Evolutionary conservation across 2,113 vertebrate species (phyloP), one percentile per base, ranked within the genome.

Genomic region (Pterophyllum scalare): DNA sequence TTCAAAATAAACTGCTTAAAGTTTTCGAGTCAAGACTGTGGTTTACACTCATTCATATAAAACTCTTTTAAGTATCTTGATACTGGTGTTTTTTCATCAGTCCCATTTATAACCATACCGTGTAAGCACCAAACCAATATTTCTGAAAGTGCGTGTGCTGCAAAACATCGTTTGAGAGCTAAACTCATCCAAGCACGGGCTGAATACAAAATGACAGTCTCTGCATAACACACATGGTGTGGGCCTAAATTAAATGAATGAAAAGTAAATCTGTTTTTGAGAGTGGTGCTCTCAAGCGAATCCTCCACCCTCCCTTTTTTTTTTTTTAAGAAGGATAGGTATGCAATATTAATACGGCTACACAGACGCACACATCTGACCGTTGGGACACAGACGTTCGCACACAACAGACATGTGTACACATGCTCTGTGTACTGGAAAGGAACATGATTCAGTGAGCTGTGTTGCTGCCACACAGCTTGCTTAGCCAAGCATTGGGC

Each of bases 181-280:
- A 89, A 92, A 91, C 33, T 82, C 72, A 77, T 76, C 81, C 79
- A 75, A 90, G 90, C 90, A 84, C 78, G 35, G 60, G 52, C 87
- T 79, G 84, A 78, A 91, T 89, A 89, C 81, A 76, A 79, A 87
- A 89, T 22, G 31, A 56, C 59, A 35, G 59, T 77, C 59, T 76
- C 78, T 83, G 80, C 70, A 74, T 20, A 80, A 79, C 89, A 80
- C 89, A 84, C 89, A 84, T 24, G 84, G 80, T 43, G 60, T 33
- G 7, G 52, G 20, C 75, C 59, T 24, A 70, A 89, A 92, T 74
- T 75, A 85, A 88, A 90, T 78, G 57, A 90, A 91, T 94, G 87
- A 86, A 89, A 91, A 87, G 84, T 67, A 84, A 83, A 89, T 90
- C 72, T 87, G 85, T 84, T 91, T 91, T 77, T 64, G 61, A 83